Conservation (phyloP, 2,113 vertebrate genomes). For the Mungos mungo region DNA sequence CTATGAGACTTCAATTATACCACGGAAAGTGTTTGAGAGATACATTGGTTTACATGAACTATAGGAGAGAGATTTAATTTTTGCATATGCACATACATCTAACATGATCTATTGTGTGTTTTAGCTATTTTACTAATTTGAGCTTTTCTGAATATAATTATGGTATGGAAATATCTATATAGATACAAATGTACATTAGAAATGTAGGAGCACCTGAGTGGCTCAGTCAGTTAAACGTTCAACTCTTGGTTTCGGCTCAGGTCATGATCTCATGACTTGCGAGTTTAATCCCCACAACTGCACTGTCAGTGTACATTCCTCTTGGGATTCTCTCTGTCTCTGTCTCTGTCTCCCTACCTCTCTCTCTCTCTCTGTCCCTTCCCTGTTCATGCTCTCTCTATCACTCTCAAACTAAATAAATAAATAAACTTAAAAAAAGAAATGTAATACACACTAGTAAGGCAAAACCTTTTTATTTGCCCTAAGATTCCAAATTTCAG, state of each 20-base stretch:
- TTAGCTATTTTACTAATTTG: background rate
- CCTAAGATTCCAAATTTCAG: background rate
- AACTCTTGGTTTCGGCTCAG: no score
- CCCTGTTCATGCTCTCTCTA: no score
- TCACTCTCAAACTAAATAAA: no score
- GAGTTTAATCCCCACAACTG: no score
- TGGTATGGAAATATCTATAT: background rate
- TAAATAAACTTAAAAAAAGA: background rate
- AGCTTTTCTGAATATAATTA: background rate
- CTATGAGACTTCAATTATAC: background rate
- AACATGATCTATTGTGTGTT: background rate
- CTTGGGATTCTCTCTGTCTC: no score
- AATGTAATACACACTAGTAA: background rate
- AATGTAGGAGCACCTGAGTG: background rate
- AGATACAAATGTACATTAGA: background rate
- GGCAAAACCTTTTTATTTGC: background rate
- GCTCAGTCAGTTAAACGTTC: no score
- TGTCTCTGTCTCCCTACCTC: no score
- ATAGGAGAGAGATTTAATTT: background rate
- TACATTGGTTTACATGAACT: background rate
- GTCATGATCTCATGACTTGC: no score
- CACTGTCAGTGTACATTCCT: no score
- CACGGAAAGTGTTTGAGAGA: background rate
- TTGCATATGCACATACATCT: background rate
- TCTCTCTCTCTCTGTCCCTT: no score